Evolutionary conservation across 2,888 invertebrate species (phyloP), one percentile per base, ranked within the genome.

Genomic region (Tiphia femorata): DNA sequence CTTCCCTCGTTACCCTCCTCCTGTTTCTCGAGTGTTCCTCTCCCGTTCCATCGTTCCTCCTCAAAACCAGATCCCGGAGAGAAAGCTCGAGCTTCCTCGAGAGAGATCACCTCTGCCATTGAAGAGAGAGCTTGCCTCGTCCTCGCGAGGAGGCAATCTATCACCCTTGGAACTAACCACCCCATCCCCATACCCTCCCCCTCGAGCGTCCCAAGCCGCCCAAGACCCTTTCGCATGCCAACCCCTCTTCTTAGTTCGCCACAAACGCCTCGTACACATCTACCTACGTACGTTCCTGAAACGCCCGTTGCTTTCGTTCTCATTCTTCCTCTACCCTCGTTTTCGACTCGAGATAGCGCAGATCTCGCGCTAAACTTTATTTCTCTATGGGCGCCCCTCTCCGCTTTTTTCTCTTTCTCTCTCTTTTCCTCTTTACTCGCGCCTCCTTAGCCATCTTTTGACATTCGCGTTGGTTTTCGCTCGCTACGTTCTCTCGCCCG

Each of bases 131-230:
- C 64, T 73, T 64, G 68, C 68, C 67, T 64, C 70, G 72, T 70
- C 70, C 67, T 67, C 62, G 73, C 63, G 70, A 73, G 69, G 64
- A 74, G 76, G 79, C 76, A 79, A 79, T 79, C 79, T 78, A 79
- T 79, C 79, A 79, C 77, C 71, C 72, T 67, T 66, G 70, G 70
- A 68, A 70, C 70, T 63, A 53, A 53, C 50, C 50, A 61, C 49
- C 55, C 42, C 25, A 48, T 52, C 50, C 49, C 58, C 55, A 21
- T 49, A 57, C 64, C 56, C 48, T 51, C 17, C 49, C 29, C 48
- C 55, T 44, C 44, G 21, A 14, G 41, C 33, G 42, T 47, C 46
- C 57, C 41, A 51, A n/a, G n/a, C n/a, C n/a, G 44, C 52, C 55
- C 59, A 40, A 19, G 38, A 25, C 27, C 30, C 56, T 50, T 41